Conservation (phyloP, 2,113 vertebrate genomes). For the Calyptommatus sinebrachiatus region DNA sequence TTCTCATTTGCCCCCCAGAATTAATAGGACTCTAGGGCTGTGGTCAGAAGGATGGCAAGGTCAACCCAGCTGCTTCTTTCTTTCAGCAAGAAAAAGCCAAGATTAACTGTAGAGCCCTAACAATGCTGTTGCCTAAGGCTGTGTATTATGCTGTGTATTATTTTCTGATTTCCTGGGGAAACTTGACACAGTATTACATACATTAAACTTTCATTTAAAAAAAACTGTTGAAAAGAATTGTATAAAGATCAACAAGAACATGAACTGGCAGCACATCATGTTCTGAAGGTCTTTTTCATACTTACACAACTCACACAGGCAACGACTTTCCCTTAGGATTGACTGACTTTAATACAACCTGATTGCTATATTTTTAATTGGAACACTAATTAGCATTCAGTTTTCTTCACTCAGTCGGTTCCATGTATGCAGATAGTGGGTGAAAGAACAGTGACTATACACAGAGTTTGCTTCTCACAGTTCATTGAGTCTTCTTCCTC, state of each 20-base stretch:
- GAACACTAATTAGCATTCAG: constrained; percentile 23
- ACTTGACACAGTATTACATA: not conserved
- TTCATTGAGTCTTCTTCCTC: constrained; percentile 11
- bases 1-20: not conserved
- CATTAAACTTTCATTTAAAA: constrained; percentile 5
- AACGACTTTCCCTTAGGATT: constrained; percentile 21
- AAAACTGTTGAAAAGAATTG: not conserved
- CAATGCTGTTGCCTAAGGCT: not conserved
- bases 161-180: not conserved
- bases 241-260: constrained; percentile 10
- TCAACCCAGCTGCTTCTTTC: not conserved
- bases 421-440: constrained; percentile 14
- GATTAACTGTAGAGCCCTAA: not conserved
- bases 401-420: constrained; percentile 28
- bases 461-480: not conserved
- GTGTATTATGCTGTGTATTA: not conserved
- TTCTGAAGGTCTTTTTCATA: constrained; percentile 32
- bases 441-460: not conserved
- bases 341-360: constrained; percentile 34
- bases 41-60: not conserved
- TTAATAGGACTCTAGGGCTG: not conserved
- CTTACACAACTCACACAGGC: constrained; percentile 18
- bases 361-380: constrained; percentile 27
- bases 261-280: constrained; percentile 23
- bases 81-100: not conserved